A percentile compares a stretch with the other conserved stretches of the same genome.
Conservation (phyloP, 2,888 invertebrate species). For the Cosmia pyralina region DNA sequence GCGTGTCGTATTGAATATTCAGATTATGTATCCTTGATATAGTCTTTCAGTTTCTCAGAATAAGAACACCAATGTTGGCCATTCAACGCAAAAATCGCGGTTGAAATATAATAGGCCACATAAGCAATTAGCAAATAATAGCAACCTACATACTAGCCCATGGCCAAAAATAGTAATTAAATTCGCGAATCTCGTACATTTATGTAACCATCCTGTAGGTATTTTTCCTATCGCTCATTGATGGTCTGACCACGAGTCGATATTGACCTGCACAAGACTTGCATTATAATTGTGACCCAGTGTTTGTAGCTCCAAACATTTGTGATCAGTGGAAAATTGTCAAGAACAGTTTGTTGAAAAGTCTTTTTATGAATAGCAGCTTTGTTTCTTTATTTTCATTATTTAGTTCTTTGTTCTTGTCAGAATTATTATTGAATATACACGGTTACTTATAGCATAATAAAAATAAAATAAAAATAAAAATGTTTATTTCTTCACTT, state of each 20-base stretch:
- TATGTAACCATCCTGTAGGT: slow-evolving; percentile 52
- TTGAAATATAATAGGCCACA: no score
- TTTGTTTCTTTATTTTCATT: no score
- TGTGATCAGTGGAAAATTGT: slow-evolving; percentile 13
- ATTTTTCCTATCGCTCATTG: slow-evolving; percentile 57
- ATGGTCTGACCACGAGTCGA: slow-evolving; percentile 57
- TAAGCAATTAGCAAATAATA: slow-evolving; percentile 35
- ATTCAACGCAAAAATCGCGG: no score
- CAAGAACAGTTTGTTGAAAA: slow-evolving; percentile 7
- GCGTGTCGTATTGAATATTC: not conserved
- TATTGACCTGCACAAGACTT: slow-evolving; percentile 74
- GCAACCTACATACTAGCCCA: slow-evolving; percentile 1
- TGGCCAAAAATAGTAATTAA: slow-evolving; percentile 41
- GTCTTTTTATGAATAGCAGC: not conserved
- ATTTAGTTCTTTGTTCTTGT: no score
- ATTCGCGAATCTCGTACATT: slow-evolving; percentile 60
- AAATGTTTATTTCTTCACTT: no score
- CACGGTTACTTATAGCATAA: no score
- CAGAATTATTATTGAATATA: no score
- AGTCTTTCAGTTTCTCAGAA: not conserved
- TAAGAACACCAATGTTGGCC: no score
- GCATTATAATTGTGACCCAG: slow-evolving; percentile 74
- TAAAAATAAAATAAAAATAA: no score
- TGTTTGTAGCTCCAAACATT: slow-evolving; percentile 27
- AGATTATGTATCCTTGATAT: not conserved